Conservation (phyloP, 2,113 vertebrate genomes). For the Puffinus mauretanicus region DNA sequence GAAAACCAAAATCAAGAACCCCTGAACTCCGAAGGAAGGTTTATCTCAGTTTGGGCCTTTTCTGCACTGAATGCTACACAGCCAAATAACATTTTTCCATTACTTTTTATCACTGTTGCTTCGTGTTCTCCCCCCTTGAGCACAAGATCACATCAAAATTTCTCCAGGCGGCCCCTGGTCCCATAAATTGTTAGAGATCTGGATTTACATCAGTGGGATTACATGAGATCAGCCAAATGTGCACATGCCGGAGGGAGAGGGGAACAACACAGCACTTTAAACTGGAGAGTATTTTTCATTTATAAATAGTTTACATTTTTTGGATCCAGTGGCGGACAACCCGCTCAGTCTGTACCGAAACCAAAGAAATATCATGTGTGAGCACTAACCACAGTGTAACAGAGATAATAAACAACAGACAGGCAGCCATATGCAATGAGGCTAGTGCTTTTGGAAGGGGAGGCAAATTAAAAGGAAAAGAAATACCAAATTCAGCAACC, state of each 20-base stretch:
- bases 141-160: conserved; percentile 22
- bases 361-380: conserved; percentile 73
- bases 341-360: conserved; percentile 72
- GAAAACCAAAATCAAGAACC: conserved; percentile 38
- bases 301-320: conserved; percentile 82
- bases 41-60: background rate
- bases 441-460: background rate
- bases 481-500: background rate
- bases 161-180: background rate
- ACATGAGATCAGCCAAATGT: conserved; percentile 68
- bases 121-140: background rate
- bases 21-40: conserved; percentile 39
- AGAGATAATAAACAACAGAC: conserved; percentile 79
- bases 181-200: conserved; percentile 41
- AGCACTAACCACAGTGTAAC: conserved; percentile 74
- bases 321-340: conserved; percentile 69
- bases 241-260: conserved; percentile 38
- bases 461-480: conserved; percentile 20
- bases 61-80: background rate
- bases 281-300: conserved; percentile 74
- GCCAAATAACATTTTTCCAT: conserved; percentile 52
- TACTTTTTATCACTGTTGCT: conserved; percentile 54
- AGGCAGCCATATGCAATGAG: conserved; percentile 34
- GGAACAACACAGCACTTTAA: conserved; percentile 69
- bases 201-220: conserved; percentile 64